These are phyloP conservation scores for Ditula angustiorana DNA, from an alignment of 2,888 invertebrate species.

Conservation along the genomic window DNA sequence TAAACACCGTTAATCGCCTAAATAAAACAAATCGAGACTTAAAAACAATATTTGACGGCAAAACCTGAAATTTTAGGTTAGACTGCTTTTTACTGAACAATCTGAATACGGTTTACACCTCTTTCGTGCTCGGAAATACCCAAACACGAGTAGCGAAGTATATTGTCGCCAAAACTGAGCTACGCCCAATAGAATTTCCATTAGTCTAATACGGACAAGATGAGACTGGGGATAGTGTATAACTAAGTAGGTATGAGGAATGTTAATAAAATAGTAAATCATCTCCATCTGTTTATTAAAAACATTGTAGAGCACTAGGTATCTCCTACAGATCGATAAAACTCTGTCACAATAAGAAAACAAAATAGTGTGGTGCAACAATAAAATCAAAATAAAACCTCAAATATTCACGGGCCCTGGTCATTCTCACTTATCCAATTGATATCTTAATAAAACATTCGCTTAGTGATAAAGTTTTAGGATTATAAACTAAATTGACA, in stretches of 20 bases:
- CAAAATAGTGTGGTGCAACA: constrained; percentile 79
- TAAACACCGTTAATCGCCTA: too few species aligned
- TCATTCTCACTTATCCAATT: constrained; percentile 28
- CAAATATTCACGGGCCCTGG: constrained; percentile 44
- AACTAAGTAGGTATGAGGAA: not conserved
- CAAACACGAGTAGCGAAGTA: too few species aligned
- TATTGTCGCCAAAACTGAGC: too few species aligned
- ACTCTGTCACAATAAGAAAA: constrained; percentile 80
- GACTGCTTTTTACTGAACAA: too few species aligned
- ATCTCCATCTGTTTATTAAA: constrained; percentile 80
- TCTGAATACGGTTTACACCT: too few species aligned
- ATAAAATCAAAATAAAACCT: constrained; percentile 67
- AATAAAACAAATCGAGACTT: too few species aligned
- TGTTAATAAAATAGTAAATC: constrained; percentile 52
- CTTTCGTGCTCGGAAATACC: too few species aligned
- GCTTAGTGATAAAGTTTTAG: not conserved
- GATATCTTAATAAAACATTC: not conserved
- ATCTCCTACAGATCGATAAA: constrained; percentile 76
- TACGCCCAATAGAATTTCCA: too few species aligned
- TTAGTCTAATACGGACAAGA: too few species aligned
- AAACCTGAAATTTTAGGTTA: too few species aligned
- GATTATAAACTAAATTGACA: constrained; percentile 46
- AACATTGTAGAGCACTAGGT: constrained; percentile 77
- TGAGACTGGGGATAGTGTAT: too few species aligned
- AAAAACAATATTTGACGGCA: too few species aligned